Conservation (phyloP, 1,140 invertebrate genomes). For the Wasmannia auropunctata region DNA sequence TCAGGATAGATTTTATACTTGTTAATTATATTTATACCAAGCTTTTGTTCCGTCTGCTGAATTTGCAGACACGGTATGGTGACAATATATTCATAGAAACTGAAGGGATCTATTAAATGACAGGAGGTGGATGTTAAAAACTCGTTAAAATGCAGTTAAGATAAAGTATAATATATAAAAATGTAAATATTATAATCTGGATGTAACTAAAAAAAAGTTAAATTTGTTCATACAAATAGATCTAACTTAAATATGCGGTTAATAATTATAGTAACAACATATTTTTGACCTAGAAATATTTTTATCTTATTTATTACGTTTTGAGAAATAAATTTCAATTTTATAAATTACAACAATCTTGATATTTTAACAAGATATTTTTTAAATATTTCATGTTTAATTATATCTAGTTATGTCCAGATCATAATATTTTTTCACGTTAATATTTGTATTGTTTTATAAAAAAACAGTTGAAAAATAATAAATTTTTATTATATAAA, state of each 20-base stretch:
- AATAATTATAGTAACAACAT: not conserved
- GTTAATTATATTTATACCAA: not conserved
- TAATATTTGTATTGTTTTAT: constrained; percentile 41
- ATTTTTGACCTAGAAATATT: not conserved
- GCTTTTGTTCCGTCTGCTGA: not conserved
- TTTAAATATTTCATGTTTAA: not conserved
- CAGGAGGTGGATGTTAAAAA: not conserved
- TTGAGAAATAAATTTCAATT: not conserved
- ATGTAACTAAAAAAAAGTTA: constrained; percentile 16
- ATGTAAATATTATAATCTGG: constrained; percentile 3
- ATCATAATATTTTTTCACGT: not conserved
- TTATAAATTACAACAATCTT: not conserved
- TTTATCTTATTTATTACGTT: not conserved
- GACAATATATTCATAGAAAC: not conserved
- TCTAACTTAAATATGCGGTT: not conserved
- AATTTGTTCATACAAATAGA: not conserved
- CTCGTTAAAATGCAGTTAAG: not conserved
- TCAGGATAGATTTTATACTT: not conserved
- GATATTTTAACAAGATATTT: not conserved
- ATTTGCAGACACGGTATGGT: not conserved
- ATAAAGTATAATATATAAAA: not conserved
- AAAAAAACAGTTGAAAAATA: constrained; percentile 19
- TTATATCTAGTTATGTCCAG: constrained; percentile 12
- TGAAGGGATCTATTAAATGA: not conserved
- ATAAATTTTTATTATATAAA: constrained; percentile 25